Percentiles rank a stretch among this genome's conserved stretches.
These are phyloP conservation scores for Leptinotarsa defecta DNA, from an alignment of 1,140 invertebrate genomes.

Conservation along the genomic window DNA sequence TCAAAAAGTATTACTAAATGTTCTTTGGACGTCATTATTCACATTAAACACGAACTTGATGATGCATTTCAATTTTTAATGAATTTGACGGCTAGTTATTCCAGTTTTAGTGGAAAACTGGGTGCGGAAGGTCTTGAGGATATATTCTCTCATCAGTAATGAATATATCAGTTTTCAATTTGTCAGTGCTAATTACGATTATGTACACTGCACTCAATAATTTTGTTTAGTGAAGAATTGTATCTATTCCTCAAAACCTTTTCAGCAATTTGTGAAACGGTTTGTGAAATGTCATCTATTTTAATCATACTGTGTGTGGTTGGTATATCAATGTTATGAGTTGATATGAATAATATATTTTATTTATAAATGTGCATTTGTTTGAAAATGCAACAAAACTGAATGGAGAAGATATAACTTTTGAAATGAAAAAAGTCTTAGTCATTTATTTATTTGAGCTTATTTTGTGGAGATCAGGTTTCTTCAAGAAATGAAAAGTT, in stretches of 20 bases:
- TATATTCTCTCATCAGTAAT: background rate
- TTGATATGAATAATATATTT: conserved; percentile 50
- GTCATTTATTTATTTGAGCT: conserved; percentile 33
- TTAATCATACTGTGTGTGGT: conserved; percentile 59
- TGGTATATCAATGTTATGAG: conserved; percentile 58
- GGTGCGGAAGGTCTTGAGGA: background rate
- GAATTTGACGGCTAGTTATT: conserved; percentile 50
- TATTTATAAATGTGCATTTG: conserved; percentile 53
- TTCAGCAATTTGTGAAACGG: conserved; percentile 28
- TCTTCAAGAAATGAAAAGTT: background rate
- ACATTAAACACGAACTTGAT: conserved; percentile 40
- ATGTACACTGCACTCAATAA: background rate
- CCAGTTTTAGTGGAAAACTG: conserved; percentile 56
- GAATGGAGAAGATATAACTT: conserved; percentile 26
- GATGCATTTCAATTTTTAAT: conserved; percentile 46
- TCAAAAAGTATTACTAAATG: conserved; percentile 22
- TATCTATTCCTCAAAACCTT: background rate
- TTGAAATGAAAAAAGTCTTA: conserved; percentile 22
- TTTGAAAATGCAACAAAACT: conserved; percentile 54
- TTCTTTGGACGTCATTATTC: conserved; percentile 42
- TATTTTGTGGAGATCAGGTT: background rate
- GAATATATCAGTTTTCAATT: too few relatives aligned
- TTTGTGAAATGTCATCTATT: conserved; percentile 49
- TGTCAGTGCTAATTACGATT: too few relatives aligned
- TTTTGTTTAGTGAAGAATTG: background rate